A percentile compares a stretch with the other conserved stretches of the same genome.
phyloP scores from a whole-genome alignment of 1,140 invertebrate species.

The Scylla paramamosain region DNA sequence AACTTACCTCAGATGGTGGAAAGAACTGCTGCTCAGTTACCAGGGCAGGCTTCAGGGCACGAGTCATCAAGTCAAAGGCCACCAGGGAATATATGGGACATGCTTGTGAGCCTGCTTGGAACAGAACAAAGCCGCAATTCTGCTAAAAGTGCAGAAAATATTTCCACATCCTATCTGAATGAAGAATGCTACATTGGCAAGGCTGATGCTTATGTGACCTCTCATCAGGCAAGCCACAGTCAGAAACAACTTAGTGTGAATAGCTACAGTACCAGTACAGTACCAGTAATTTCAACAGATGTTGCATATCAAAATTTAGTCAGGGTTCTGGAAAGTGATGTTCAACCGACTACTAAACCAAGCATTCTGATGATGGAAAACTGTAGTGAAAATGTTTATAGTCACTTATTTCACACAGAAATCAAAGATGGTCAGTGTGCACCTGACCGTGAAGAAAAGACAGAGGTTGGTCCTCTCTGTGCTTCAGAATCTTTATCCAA shows the following conservation, averaged over 20 bases:
- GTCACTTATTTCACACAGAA: background rate
- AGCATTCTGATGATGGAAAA: background rate
- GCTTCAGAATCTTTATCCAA: background rate
- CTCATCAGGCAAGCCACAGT: background rate
- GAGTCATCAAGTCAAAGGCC: background rate
- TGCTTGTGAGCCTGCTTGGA: background rate
- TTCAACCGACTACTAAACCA: background rate
- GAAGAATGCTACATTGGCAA: background rate
- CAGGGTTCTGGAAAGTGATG: background rate
- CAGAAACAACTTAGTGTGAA: background rate
- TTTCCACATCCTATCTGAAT: background rate
- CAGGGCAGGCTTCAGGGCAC: background rate
- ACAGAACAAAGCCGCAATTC: background rate
- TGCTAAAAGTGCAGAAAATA: background rate
- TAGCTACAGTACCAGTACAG: background rate
- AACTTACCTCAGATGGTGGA: background rate
- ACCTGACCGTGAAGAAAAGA: background rate
- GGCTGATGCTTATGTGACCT: no score
- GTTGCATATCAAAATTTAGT: background rate
- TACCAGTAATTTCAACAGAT: background rate
- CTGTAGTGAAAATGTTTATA: background rate
- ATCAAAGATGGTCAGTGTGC: background rate
- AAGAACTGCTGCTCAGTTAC: background rate
- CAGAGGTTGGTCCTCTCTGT: background rate
- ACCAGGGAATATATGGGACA: background rate